These are phyloP conservation scores for Rhyacophila brunnea DNA, from an alignment of 1,140 invertebrate species.

Conservation along the genomic window DNA sequence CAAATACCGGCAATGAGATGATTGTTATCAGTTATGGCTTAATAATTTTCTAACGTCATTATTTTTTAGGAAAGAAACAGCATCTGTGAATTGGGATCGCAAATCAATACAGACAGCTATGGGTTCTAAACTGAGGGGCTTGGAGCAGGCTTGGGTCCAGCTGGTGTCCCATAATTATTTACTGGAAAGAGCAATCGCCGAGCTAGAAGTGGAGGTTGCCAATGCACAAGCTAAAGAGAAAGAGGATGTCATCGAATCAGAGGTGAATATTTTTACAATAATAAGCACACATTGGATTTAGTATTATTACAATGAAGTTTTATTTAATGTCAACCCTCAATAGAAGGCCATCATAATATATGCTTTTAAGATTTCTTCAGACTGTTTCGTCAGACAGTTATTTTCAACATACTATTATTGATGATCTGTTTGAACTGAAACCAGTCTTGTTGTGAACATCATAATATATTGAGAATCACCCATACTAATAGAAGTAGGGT, in stretches of 20 bases:
- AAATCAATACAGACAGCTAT: slow-evolving; percentile 88
- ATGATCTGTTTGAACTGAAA: too few species aligned
- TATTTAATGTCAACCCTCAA: too few species aligned
- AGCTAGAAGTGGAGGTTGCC: slow-evolving; percentile 38
- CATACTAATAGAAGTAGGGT: too few species aligned
- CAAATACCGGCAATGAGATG: neutral
- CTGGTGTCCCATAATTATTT: slow-evolving; percentile 97
- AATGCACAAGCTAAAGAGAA: slow-evolving; percentile 21
- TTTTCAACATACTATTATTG: too few species aligned
- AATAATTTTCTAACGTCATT: neutral
- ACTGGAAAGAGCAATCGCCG: slow-evolving; percentile 67
- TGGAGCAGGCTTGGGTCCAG: slow-evolving; percentile 89
- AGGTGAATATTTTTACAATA: too few species aligned
- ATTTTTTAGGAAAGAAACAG: slow-evolving; percentile 77
- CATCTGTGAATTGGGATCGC: slow-evolving; percentile 91
- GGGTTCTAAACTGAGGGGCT: slow-evolving; percentile 75
- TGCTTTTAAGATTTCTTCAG: too few species aligned
- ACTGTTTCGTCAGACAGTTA: too few species aligned
- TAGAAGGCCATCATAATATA: too few species aligned
- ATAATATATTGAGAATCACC: too few species aligned
- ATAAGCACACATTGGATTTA: too few species aligned
- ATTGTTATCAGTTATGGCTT: neutral
- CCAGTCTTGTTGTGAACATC: too few species aligned
- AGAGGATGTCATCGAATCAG: neutral
- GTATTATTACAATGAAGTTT: too few species aligned